Base-by-base conservation (phyloP, 1,140 invertebrate genomes). In the Drosophila oshimai region DNA sequence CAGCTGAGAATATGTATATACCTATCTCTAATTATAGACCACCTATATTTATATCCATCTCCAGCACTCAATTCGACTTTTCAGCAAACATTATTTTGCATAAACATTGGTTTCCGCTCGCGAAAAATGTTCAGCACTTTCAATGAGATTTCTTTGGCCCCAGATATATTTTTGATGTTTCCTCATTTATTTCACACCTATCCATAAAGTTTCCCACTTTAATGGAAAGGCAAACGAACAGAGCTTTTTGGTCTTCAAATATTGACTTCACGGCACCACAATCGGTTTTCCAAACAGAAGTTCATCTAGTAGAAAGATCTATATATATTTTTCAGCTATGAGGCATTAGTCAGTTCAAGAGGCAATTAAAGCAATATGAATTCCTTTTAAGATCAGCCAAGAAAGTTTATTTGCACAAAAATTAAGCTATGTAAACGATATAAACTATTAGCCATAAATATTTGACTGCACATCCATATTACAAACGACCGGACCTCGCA, bases 141-240 rank as follows among this genome's bases (percentile, higher is more conserved):
- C 37, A 46, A 31, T 64, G 62, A 61, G 54, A 54, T 61, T 46
- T 71, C 58, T 70, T 37, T 29, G 24, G 13, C 17, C 57, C 24
- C 9, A 62, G 34, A 57, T 74, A 67, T 74, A 75, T 74, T 50
- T 62, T 60, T 18, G 18, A 37, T 84, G 67, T 58, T 53, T 61
- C 58, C 57, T 65, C 69, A 80, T 86, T 87, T 72, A 80, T 72
- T 65, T 86, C 80, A 57, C 80, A 86, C 80, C 71, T 80, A 86
- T 12, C 71, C 75, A 86, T 86, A 86, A 86, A 86, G 44, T 80
- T 61, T 47, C 31, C 13, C 51, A 69, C 13, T 61, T 79, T 86
- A 86, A 79, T 86, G 80, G 75, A 20, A 64, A 64, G 61, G 44
- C 58, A 65, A 65, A 65, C 34, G 42, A 10, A 26, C 10, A 17